Evolutionary conservation across 2,888 invertebrate species (phyloP).

Genomic region (Biston stratarius): DNA sequence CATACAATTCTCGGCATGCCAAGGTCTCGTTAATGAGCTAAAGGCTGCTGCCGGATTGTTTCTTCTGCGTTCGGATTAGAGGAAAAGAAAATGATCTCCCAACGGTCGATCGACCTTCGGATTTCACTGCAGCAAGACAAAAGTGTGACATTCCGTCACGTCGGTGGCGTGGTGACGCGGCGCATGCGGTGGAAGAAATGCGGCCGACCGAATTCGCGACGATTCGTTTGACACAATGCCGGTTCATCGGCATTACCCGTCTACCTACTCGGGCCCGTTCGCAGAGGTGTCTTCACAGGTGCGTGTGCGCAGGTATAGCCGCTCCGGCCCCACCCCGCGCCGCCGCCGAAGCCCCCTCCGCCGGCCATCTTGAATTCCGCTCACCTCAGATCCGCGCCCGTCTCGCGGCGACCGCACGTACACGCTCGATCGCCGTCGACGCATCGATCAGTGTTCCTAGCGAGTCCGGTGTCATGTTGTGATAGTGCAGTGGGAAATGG

Average conservation of each 20-base stretch:
- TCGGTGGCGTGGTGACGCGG: conserved; percentile 64
- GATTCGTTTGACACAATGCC: conserved; percentile 82
- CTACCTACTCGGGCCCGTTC: conserved; percentile 49
- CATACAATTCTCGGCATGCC: conserved; percentile 38
- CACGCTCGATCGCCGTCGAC: conserved; percentile 52
- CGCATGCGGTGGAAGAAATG: conserved; percentile 72
- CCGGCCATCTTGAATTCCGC: conserved; percentile 84
- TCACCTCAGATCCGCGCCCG: conserved; percentile 82
- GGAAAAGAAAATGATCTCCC: conserved; percentile 63
- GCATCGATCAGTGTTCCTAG: conserved; percentile 64
- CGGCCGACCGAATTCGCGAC: conserved; percentile 83
- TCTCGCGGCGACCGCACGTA: conserved; percentile 78
- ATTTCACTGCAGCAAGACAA: conserved; percentile 74
- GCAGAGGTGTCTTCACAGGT: conserved; percentile 75
- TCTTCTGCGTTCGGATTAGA: conserved; percentile 21
- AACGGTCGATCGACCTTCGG: conserved; percentile 74
- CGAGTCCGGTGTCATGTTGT: conserved; percentile 80
- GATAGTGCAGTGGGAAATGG: conserved; percentile 85
- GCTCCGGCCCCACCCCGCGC: conserved; percentile 48
- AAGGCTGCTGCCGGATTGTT: conserved; percentile 10
- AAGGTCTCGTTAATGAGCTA: conserved; percentile 37
- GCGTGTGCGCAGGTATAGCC: conserved; percentile 77
- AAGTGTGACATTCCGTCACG: conserved; percentile 80
- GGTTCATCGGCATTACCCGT: conserved; percentile 73
- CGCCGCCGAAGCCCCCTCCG: conserved; percentile 50